Percentiles rank a stretch among this genome's conserved stretches.
These are phyloP conservation scores for Auanema sp. DNA, from an alignment of 2,888 invertebrate genomes.

Conservation along the genomic window DNA sequence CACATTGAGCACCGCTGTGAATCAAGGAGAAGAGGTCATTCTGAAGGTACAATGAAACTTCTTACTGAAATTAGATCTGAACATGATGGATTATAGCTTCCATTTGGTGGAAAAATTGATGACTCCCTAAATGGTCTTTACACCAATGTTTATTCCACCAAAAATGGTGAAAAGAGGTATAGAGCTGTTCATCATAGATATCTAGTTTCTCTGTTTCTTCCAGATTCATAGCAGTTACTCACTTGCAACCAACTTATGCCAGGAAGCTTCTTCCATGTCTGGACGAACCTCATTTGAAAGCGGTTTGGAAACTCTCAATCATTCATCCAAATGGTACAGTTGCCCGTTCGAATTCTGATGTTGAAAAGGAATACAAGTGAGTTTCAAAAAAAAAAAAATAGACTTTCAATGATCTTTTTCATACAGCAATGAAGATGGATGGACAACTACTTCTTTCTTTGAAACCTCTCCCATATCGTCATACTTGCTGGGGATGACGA, in stretches of 20 bases:
- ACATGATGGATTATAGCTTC: conserved; percentile 26
- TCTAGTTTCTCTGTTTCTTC: too few relatives aligned
- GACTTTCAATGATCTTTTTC: neutral
- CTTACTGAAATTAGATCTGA: too few relatives aligned
- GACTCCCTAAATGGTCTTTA: conserved; percentile 43
- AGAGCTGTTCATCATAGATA: too few relatives aligned
- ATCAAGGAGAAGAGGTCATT: too few relatives aligned
- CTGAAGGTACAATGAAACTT: too few relatives aligned
- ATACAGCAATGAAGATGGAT: conserved; percentile 70
- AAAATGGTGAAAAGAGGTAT: conserved; percentile 34
- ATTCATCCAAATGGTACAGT: conserved; percentile 28
- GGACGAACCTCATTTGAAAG: conserved; percentile 30
- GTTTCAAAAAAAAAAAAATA: conserved; percentile 4
- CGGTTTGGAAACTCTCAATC: conserved; percentile 18
- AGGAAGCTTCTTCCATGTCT: conserved; percentile 29
- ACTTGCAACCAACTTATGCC: conserved; percentile 22
- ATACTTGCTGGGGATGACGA: conserved; percentile 82
- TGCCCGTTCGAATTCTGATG: conserved; percentile 8
- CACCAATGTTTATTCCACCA: conserved; percentile 39
- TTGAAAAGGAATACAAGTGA: conserved; percentile 25
- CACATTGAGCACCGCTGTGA: too few relatives aligned
- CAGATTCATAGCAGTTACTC: conserved; percentile 23
- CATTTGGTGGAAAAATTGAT: conserved; percentile 41
- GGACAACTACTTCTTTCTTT: conserved; percentile 69
- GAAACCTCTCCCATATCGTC: conserved; percentile 76